phyloP scores from a whole-genome alignment of 2,113 vertebrate species.

The Pangasianodon gigas region DNA sequence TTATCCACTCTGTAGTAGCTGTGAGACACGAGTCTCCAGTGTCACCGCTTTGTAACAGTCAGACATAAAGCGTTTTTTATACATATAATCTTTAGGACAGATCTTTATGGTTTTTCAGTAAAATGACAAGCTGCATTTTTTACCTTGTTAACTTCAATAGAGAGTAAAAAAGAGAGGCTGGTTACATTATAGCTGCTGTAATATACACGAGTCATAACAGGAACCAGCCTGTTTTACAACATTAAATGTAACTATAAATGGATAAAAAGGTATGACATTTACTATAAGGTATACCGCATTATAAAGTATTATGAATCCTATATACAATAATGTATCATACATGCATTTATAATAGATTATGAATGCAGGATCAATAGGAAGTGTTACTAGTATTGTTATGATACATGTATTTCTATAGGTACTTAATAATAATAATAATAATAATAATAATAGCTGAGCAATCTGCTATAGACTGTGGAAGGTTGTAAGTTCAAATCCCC shows the following conservation, averaged over 20 bases:
- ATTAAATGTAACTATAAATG: background rate
- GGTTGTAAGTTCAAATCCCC: background rate
- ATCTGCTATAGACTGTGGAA: background rate
- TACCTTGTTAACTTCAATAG: background rate
- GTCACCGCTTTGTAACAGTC: background rate
- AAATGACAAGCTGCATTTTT: background rate
- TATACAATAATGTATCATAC: background rate
- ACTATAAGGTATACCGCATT: too few species aligned
- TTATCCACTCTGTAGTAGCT: conserved; percentile 36
- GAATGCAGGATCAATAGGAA: background rate
- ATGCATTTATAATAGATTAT: background rate
- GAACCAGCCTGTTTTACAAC: background rate
- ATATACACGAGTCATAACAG: background rate
- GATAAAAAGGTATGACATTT: background rate
- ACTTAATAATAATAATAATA: background rate
- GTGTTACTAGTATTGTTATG: background rate
- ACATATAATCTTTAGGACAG: background rate
- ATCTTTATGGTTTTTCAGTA: background rate
- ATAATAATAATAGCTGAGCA: background rate
- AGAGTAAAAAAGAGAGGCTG: background rate
- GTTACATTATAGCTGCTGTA: background rate
- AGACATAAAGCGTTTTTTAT: conserved; percentile 1
- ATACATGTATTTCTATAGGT: background rate
- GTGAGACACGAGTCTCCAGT: background rate
- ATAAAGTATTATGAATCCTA: background rate